A percentile compares a stretch with the other conserved stretches of the same genome.
phyloP scores from a whole-genome alignment of 2,113 vertebrate genomes.

The Petrocephalus zakoni region DNA sequence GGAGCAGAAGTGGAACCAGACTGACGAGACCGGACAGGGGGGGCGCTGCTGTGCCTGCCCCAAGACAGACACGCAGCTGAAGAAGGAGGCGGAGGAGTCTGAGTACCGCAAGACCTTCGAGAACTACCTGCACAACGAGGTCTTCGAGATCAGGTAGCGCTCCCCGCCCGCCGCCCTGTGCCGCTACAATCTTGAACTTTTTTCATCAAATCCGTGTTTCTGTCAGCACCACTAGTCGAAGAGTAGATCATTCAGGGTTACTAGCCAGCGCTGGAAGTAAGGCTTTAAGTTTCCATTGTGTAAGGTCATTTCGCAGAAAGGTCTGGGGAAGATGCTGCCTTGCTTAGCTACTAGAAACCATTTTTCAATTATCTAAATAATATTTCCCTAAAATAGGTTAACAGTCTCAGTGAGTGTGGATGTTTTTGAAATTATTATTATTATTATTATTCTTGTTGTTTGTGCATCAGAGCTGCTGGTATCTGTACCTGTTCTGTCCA shows the following conservation, averaged over 20 bases:
- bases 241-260: neutral
- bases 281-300: neutral
- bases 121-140: constrained; percentile 93
- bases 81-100: constrained; percentile 86
- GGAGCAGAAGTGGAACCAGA: constrained; percentile 77
- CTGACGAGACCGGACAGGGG: constrained; percentile 59
- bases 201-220: neutral
- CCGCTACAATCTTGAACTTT: neutral
- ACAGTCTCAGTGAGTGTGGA: too few species aligned
- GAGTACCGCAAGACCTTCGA: constrained; percentile 90
- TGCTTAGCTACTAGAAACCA: neutral
- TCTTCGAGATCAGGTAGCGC: constrained; percentile 82
- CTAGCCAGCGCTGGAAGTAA: neutral
- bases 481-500: neutral
- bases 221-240: neutral
- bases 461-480: neutral
- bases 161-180: neutral
- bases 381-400: neutral
- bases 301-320: neutral
- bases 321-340: neutral
- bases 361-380: neutral
- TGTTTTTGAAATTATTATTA: too few species aligned
- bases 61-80: constrained; percentile 85
- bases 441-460: neutral
- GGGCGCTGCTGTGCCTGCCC: constrained; percentile 82